A percentile compares a stretch with the other conserved stretches of the same genome.
Conservation (phyloP, 2,113 vertebrate species). For the Paradoxurus hermaphroditus region DNA sequence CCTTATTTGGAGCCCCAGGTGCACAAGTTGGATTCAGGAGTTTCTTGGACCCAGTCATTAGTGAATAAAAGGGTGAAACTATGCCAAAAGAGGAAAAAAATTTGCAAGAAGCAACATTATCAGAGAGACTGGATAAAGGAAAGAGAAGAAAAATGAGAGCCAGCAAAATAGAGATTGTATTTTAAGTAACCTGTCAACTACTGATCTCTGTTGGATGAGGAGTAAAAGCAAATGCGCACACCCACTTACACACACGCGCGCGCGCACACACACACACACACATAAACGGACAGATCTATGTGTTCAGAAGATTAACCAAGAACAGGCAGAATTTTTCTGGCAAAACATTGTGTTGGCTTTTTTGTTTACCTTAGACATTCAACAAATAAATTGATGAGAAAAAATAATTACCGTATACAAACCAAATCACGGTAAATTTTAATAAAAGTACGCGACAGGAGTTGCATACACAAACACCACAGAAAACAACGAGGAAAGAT, state of each 20-base stretch:
- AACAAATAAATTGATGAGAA: neutral
- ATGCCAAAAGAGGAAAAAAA: neutral
- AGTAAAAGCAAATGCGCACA: neutral
- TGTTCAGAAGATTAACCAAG: neutral
- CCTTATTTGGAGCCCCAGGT: neutral
- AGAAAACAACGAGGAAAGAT: neutral
- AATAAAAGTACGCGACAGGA: neutral
- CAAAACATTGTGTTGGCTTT: neutral
- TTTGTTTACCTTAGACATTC: neutral
- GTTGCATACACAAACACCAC: neutral
- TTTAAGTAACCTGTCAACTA: neutral
- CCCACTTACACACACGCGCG: neutral
- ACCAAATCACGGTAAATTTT: neutral
- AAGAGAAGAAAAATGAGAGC: neutral
- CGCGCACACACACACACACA: neutral
- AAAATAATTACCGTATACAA: neutral
- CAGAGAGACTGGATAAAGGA: neutral
- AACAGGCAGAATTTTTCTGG: neutral
- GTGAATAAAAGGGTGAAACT: neutral
- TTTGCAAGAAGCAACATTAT: neutral
- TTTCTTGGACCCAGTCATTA: neutral
- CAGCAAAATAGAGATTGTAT: neutral
- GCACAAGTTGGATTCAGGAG: neutral
- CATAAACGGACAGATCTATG: neutral
- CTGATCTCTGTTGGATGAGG: neutral